phyloP scores from a whole-genome alignment of 2,888 invertebrate genomes.

The Schizaphis graminum region DNA sequence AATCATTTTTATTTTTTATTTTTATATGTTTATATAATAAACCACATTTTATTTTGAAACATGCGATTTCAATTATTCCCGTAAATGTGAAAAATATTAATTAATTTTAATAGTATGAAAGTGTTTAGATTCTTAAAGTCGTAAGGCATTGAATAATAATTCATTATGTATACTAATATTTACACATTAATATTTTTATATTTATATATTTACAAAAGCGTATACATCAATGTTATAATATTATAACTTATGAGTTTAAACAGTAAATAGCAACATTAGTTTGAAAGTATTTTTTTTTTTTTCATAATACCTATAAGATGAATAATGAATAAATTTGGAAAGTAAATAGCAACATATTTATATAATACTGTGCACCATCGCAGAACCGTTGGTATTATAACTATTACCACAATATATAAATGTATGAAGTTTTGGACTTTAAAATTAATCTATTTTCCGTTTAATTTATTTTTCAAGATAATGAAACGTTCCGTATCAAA shows the following conservation, averaged over 20 bases:
- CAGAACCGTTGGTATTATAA: not conserved
- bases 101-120: constrained; percentile 1
- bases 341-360: not conserved
- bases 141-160: not conserved
- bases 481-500: not conserved
- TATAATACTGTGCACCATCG: not conserved
- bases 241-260: not conserved
- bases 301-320: not conserved
- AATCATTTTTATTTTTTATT: not conserved
- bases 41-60: not conserved
- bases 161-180: not conserved
- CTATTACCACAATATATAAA: not conserved
- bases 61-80: not conserved
- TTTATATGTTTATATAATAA: not conserved
- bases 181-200: too few relatives aligned
- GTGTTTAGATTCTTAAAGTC: not conserved
- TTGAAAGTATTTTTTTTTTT: constrained; percentile 8
- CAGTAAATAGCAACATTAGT: not conserved
- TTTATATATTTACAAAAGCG: not conserved
- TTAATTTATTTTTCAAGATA: not conserved
- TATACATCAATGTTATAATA: not conserved
- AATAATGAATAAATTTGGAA: not conserved
- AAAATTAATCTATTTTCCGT: not conserved
- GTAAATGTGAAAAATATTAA: not conserved
- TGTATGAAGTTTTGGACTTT: not conserved